Evolutionary conservation across 2,888 invertebrate species (phyloP), one percentile per base, ranked within the genome.

Genomic region (Brachyptera putata): DNA sequence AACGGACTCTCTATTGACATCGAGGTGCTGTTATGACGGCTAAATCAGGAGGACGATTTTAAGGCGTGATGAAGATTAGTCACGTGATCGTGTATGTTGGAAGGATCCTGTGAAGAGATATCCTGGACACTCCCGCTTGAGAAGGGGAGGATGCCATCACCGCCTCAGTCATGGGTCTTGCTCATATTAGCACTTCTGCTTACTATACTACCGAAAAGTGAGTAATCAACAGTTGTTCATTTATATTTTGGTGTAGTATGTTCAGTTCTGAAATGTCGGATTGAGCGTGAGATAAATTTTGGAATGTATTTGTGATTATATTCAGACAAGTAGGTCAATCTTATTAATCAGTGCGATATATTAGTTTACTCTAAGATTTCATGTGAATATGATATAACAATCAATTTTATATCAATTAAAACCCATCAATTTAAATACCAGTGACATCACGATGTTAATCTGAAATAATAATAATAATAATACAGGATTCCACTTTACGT

Each of bases 81-180:
- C 26, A 50, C 53, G 16, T 53, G 21, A n/a, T n/a, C n/a, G n/a
- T n/a, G n/a, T n/a, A n/a, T n/a, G n/a, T n/a, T n/a, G n/a, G n/a
- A n/a, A 22, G 24, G n/a, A 7, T 25, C 43, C 21, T 41, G 41
- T 16, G 41, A 5, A 41, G 18, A 21, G 16, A 21, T 21, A 41
- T 7, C 41, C 21, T 53, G 53, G 53, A 36, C 22, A 22, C 36
- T 53, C 22, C 21, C 34, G 13, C 21, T 21, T n/a, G 30, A 41
- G 58, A 30, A 22, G 26, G 48, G 56, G 60, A 60, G 60, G 56
- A 60, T 60, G 60, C 37, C 60, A 43, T 18, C 56, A 43, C 22
- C 56, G 2, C 48, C 56, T 25, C 60, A 37, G 56, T 22, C 48
- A 21, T 56, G 56, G 36, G 36, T 43, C 22, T 25, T 60, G 25